These are phyloP conservation scores for Epiblema foenella DNA, from an alignment of 2,888 invertebrate species.

Conservation along the genomic window DNA sequence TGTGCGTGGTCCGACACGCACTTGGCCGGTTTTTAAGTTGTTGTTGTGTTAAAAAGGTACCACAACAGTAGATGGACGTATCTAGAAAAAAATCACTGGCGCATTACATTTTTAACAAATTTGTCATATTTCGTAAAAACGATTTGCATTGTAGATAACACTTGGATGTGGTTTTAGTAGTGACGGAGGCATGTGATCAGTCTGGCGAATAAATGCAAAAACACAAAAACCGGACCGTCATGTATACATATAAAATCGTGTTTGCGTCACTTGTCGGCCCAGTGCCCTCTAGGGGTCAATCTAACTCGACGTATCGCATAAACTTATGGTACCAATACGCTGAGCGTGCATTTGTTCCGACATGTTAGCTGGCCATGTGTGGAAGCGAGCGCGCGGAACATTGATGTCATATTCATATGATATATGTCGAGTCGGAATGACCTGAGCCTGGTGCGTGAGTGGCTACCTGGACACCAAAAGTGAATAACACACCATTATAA, in stretches of 20 bases:
- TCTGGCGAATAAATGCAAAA: slow-evolving; percentile 11
- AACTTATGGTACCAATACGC: neutral
- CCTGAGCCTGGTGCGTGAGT: neutral
- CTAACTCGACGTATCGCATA: neutral
- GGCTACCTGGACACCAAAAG: neutral
- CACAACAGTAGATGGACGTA: no score
- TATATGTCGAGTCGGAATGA: neutral
- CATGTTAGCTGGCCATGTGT: neutral
- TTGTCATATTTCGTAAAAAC: neutral
- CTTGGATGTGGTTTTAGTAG: neutral
- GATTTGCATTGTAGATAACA: neutral
- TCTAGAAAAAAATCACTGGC: neutral
- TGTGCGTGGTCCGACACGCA: no score
- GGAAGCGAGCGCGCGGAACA: neutral
- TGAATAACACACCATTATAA: neutral
- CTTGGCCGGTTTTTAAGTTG: no score
- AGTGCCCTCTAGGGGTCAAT: slow-evolving; percentile 16
- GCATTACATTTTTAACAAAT: neutral
- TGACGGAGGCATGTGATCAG: neutral
- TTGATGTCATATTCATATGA: neutral
- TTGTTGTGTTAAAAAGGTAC: no score
- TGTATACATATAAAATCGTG: slow-evolving; percentile 6
- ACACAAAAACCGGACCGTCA: slow-evolving; percentile 35
- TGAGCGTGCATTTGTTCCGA: neutral
- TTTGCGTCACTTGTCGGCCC: slow-evolving; percentile 32